Base-by-base conservation (phyloP, 2,797 vertebrate species). In the Adrianichthys oophorus region DNA sequence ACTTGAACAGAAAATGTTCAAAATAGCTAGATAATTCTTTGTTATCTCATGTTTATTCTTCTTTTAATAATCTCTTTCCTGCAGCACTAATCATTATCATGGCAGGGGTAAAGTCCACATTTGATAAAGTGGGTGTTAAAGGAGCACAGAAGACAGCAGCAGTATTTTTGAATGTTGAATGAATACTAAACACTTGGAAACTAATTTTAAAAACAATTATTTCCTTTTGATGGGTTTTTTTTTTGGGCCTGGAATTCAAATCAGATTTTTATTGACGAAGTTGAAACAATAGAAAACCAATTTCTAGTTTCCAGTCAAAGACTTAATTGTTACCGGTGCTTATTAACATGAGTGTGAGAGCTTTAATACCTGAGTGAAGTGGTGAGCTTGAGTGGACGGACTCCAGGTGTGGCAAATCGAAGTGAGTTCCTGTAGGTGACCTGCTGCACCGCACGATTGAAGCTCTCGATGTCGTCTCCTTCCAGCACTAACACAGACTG, bases 401-500 rank as follows among this genome's bases (percentile, higher is more conserved):
- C 95, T 13, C 97, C 97, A 0, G 97, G 96, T 0, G 97, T 98
- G 68, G 97, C 96, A 37, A 98, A 99, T 74, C 96, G 95, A 54
- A 98, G 90, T 1, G 96, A 98, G 85, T 99, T 99, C 79, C 97
- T 95, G 91, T 99, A 99, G 72, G 95, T 97, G 80, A 98, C 97
- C 1, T 99, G 97, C 91, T 98, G 96, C 72, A 99, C 95, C 0
- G 97, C 96, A 0, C 95, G 95, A 85, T 98, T 99, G 76, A 99
- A 98, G 79, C 95, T 97, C 88, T 96, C 95, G 5, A 98, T 94
- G 76, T 98, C 96, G 0, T 99, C 97, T 49, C 97, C 97, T 82
- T 99, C 97, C 91, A 99, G 85, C 52, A 95, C 94, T 65, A 99
- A 88, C 77, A 96, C 93, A 1, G 97, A 98, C 91, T 99, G 97